phyloP scores from a whole-genome alignment of 1,140 invertebrate genomes.

The Drosophila rufa region DNA sequence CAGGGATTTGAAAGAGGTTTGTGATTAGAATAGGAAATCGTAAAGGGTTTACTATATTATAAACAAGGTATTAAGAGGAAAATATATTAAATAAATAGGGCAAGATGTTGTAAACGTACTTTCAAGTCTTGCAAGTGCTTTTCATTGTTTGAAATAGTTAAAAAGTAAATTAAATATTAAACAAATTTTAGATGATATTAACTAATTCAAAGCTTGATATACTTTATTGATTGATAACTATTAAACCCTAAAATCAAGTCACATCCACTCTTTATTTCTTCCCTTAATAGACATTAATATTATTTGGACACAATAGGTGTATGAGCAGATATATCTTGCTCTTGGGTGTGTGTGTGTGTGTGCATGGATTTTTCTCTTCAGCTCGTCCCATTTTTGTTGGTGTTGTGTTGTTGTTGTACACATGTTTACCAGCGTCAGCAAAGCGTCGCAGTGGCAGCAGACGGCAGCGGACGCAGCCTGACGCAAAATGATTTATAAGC shows the following conservation, averaged over 20 bases:
- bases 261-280: neutral
- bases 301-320: conserved; percentile 4
- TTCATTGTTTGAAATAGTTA: too few relatives aligned
- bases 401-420: conserved; percentile 30
- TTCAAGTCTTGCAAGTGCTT: too few relatives aligned
- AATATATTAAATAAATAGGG: neutral
- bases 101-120: too few relatives aligned
- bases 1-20: too few relatives aligned
- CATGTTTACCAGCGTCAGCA: conserved; percentile 77
- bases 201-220: neutral
- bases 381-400: conserved; percentile 13
- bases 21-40: neutral
- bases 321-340: neutral
- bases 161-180: too few relatives aligned
- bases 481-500: conserved; percentile 77
- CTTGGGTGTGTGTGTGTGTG: conserved; percentile 3
- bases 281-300: neutral
- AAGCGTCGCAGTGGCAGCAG: conserved; percentile 69
- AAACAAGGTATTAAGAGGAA: neutral
- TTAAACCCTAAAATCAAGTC: neutral
- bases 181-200: too few relatives aligned
- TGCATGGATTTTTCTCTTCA: conserved; percentile 25
- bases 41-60: neutral
- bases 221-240: neutral
- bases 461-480: conserved; percentile 63